Conservation (phyloP, 2,888 invertebrate genomes). For the Portevinia maculata region DNA sequence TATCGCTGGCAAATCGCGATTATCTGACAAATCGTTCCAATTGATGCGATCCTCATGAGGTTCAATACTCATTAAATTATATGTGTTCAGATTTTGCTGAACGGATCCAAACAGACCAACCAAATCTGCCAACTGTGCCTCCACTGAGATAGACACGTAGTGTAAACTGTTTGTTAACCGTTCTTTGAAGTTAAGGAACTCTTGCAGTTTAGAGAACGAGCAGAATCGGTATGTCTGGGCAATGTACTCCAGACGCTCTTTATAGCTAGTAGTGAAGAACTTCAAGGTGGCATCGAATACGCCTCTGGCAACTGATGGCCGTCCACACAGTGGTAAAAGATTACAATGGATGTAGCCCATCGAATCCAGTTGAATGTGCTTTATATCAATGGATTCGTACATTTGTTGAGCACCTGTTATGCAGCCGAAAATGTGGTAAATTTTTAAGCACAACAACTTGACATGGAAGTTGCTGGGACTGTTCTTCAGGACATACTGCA, state of each 20-base stretch:
- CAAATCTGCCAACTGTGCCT: conserved; percentile 88
- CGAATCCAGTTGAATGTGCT: conserved; percentile 96
- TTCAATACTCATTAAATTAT: conserved; percentile 85
- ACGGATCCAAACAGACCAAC: conserved; percentile 82
- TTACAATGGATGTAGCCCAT: conserved; percentile 93
- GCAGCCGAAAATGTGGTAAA: conserved; percentile 91
- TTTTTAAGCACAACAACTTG: conserved; percentile 91
- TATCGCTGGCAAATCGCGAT: conserved; percentile 90
- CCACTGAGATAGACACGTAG: conserved; percentile 87
- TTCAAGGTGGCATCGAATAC: conserved; percentile 90
- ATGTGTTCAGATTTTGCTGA: conserved; percentile 83
- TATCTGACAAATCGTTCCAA: conserved; percentile 87
- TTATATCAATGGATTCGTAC: conserved; percentile 92
- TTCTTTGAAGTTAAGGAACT: conserved; percentile 93
- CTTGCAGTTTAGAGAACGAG: conserved; percentile 95
- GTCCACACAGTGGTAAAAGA: conserved; percentile 88
- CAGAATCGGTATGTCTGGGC: conserved; percentile 97
- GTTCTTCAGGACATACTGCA: conserved; percentile 89
- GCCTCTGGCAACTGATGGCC: conserved; percentile 87
- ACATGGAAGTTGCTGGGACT: conserved; percentile 95
- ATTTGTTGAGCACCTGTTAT: conserved; percentile 88
- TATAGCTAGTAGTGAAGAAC: conserved; percentile 94
- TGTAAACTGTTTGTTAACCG: conserved; percentile 92
- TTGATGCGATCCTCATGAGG: conserved; percentile 85
- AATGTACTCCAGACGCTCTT: conserved; percentile 95